A percentile compares a stretch with the other conserved stretches of the same genome.
These are phyloP conservation scores for Keiferia lycopersicella DNA, from an alignment of 2,888 invertebrate species.

Conservation along the genomic window DNA sequence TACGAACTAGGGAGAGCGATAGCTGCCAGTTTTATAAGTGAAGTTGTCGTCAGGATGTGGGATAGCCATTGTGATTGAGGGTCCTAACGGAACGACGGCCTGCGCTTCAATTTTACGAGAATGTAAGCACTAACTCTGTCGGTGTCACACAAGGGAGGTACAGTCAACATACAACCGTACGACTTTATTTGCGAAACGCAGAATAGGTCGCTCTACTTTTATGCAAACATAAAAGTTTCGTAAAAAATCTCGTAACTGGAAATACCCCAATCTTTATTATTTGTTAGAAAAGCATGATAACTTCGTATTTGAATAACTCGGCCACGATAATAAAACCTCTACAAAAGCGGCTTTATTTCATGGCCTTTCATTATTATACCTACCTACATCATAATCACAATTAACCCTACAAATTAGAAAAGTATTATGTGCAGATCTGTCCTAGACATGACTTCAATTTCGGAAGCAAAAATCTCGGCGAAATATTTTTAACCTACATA, in stretches of 20 bases:
- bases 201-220: constrained; percentile 42
- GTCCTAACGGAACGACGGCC: constrained; percentile 28
- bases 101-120: constrained; percentile 42
- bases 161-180: constrained; percentile 54
- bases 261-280: neutral
- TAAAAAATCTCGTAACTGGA: neutral
- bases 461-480: neutral
- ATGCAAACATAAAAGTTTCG: constrained; percentile 50
- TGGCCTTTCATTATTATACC: neutral
- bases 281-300: neutral
- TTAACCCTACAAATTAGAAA: neutral
- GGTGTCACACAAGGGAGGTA: constrained; percentile 56
- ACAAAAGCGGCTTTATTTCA: neutral
- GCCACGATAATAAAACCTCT: neutral
- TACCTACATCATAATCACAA: neutral
- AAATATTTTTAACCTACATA: neutral
- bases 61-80: constrained; percentile 29
- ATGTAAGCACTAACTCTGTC: constrained; percentile 39
- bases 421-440: neutral
- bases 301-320: neutral
- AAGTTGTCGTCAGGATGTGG: constrained; percentile 6
- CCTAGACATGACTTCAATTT: neutral
- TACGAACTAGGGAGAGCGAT: constrained; percentile 1
- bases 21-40: constrained; percentile 4
- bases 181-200: constrained; percentile 50